A percentile compares a stretch with the other conserved stretches of the same genome.
These are phyloP conservation scores for Drosophila cardini DNA, from an alignment of 1,140 invertebrate species.

Conservation along the genomic window DNA sequence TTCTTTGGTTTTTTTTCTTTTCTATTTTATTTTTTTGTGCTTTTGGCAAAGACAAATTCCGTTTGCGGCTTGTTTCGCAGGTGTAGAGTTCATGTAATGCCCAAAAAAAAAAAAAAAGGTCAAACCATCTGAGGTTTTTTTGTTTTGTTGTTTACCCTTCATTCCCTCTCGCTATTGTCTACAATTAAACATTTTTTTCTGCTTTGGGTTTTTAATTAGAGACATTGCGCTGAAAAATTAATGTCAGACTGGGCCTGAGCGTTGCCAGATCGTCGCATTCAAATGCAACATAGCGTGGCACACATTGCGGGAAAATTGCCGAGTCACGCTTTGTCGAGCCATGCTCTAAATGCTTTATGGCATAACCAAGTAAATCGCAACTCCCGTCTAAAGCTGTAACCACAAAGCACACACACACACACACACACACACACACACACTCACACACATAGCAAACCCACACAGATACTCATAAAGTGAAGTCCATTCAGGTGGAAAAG, in stretches of 20 bases:
- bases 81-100: constrained; percentile 29
- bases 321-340: constrained; percentile 58
- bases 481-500: constrained; percentile 62
- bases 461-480: neutral
- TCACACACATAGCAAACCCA: too few species aligned
- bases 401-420: neutral
- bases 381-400: constrained; percentile 9
- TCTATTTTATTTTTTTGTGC: constrained; percentile 1
- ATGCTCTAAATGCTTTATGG: constrained; percentile 41
- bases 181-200: constrained; percentile 20
- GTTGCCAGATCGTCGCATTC: neutral
- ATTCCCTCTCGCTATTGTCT: neutral
- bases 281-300: constrained; percentile 39
- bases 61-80: constrained; percentile 55
- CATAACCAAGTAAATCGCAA: constrained; percentile 29
- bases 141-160: constrained; percentile 10
- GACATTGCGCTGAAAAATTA: constrained; percentile 18
- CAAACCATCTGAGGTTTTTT: neutral
- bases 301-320: constrained; percentile 44
- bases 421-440: too few species aligned
- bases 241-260: neutral
- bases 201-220: constrained; percentile 16
- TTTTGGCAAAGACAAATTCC: constrained; percentile 42
- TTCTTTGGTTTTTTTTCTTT: too few species aligned
- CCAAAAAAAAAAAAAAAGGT: constrained; percentile 6